These are phyloP conservation scores for Drosophila bipectinata DNA, from an alignment of 1,140 invertebrate genomes.

Conservation along the genomic window DNA sequence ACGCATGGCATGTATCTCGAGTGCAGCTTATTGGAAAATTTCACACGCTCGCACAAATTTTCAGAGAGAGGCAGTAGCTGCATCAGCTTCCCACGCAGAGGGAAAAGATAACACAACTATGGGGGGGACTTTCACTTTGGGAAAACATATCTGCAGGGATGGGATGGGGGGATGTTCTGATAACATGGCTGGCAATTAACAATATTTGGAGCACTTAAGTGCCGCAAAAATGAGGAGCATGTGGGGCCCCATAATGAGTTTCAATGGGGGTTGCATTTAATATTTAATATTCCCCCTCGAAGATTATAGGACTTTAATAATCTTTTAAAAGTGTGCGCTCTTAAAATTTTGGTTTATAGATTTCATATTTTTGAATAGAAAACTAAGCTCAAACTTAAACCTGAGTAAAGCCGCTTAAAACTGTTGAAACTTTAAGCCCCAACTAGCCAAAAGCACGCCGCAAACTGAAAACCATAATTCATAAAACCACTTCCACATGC, in stretches of 20 bases:
- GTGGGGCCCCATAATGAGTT: conserved; percentile 42
- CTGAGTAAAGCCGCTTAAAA: conserved; percentile 7
- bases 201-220: conserved; percentile 55
- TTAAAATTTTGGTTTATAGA: background rate
- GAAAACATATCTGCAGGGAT: background rate
- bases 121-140: conserved; percentile 28
- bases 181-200: conserved; percentile 57
- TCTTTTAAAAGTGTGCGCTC: background rate
- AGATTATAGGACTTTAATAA: background rate
- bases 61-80: conserved; percentile 30
- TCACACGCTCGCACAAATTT: conserved; percentile 68
- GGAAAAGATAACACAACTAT: conserved; percentile 9
- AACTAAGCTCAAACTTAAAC: background rate
- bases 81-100: conserved; percentile 65
- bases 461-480: conserved; percentile 16
- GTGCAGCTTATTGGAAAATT: conserved; percentile 74
- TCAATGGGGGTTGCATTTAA: conserved; percentile 14
- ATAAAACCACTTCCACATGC: background rate
- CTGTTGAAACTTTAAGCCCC: background rate
- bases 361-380: background rate
- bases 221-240: conserved; percentile 42
- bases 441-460: background rate
- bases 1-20: conserved; percentile 24
- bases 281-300: background rate
- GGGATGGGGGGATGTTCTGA: conserved; percentile 16